phyloP scores from a whole-genome alignment of 2,888 invertebrate genomes.

The Sinhomidia bicolor region DNA sequence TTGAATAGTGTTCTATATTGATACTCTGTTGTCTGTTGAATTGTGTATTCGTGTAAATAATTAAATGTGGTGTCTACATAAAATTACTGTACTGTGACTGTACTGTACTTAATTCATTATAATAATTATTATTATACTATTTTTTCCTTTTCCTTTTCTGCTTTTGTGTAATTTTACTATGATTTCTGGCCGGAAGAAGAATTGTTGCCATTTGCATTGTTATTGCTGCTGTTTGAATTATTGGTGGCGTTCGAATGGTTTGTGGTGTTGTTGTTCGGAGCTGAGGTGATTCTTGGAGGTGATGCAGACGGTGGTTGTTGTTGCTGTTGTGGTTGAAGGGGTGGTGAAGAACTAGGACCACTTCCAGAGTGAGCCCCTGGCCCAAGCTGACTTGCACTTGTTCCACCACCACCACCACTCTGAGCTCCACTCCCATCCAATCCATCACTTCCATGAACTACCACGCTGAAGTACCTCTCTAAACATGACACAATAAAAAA shows the following conservation, averaged over 20 bases:
- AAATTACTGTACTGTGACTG: constrained; percentile 3
- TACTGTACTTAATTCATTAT: too few species aligned
- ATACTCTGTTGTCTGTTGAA: constrained; percentile 34
- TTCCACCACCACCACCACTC: constrained; percentile 81
- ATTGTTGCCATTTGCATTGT: constrained; percentile 77
- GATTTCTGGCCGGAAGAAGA: constrained; percentile 79
- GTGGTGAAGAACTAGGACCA: constrained; percentile 77
- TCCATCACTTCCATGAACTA: constrained; percentile 84
- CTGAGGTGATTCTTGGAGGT: constrained; percentile 78
- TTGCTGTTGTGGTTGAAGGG: constrained; percentile 76
- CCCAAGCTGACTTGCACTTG: constrained; percentile 76
- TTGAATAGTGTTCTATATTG: constrained; percentile 9
- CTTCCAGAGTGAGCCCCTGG: constrained; percentile 75
- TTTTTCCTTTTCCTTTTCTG: constrained; percentile 26
- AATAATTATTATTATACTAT: constrained; percentile 30
- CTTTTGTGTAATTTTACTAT: constrained; percentile 69
- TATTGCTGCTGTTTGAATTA: constrained; percentile 66
- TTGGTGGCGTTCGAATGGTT: constrained; percentile 69
- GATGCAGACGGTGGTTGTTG: constrained; percentile 73
- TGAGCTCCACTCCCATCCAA: constrained; percentile 82
- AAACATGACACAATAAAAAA: constrained; percentile 68
- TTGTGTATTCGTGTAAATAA: constrained; percentile 36
- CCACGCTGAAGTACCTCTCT: constrained; percentile 85
- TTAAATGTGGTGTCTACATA: constrained; percentile 33
- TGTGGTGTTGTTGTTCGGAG: constrained; percentile 76